Conservation (phyloP, 2,113 vertebrate genomes). For the human region GRCh38 chr7:18299501-18300000, state of each 20-base stretch:
- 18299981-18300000: background rate
- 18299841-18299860: background rate
- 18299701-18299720: background rate
- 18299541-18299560: constrained; percentile 53
- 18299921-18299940: constrained; percentile 10
- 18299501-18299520: constrained; percentile 77
- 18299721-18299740: background rate
- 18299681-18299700: background rate
- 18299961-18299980: background rate
- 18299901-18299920: background rate
- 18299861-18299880: background rate
- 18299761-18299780: too few relatives aligned
- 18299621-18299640: constrained; percentile 32
- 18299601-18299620: constrained; percentile 28
- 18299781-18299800: background rate
- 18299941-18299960: background rate
- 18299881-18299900: background rate
- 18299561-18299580: constrained; percentile 53
- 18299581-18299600: background rate
- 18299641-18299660: constrained; percentile 1
- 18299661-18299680: background rate
- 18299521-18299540: constrained; percentile 52
- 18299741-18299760: background rate
- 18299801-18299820: background rate
- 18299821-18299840: background rate